phyloP scores from a whole-genome alignment of 2,888 invertebrate species.

The Drosophila paramelanica region DNA sequence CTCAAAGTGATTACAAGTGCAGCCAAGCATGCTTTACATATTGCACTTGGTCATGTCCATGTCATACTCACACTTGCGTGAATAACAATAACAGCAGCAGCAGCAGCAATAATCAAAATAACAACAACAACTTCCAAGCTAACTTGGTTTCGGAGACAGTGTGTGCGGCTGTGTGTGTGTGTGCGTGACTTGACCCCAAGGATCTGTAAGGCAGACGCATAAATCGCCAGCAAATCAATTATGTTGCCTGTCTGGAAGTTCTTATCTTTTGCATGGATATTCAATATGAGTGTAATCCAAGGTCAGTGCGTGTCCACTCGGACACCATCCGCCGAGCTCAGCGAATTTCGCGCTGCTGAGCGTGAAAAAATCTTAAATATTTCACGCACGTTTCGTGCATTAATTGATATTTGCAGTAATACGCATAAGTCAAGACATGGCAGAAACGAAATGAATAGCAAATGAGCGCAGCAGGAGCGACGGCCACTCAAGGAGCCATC shows the following conservation, averaged over 20 bases:
- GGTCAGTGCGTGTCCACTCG: slow-evolving; percentile 51
- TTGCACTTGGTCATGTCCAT: slow-evolving; percentile 55
- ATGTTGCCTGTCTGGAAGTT: slow-evolving; percentile 60
- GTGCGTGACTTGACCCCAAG: slow-evolving; percentile 56
- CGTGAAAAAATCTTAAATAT: slow-evolving; percentile 60
- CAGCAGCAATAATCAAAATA: slow-evolving; percentile 3
- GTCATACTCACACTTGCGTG: slow-evolving; percentile 49
- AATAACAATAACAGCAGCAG: slow-evolving; percentile 19
- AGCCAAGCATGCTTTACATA: slow-evolving; percentile 64
- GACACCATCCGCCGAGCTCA: background rate
- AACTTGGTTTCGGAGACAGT: slow-evolving; percentile 19
- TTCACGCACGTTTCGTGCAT: slow-evolving; percentile 76
- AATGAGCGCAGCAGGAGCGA: slow-evolving; percentile 53
- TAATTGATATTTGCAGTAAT: slow-evolving; percentile 82
- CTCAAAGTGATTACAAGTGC: slow-evolving; percentile 70
- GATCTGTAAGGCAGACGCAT: slow-evolving; percentile 54
- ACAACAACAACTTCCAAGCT: slow-evolving; percentile 18
- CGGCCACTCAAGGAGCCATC: slow-evolving; percentile 25
- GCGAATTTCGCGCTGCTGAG: background rate
- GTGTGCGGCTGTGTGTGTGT: background rate
- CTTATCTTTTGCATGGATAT: slow-evolving; percentile 50
- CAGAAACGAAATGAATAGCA: slow-evolving; percentile 61
- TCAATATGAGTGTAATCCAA: slow-evolving; percentile 52
- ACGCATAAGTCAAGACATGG: slow-evolving; percentile 75
- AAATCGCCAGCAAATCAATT: slow-evolving; percentile 75